These are phyloP conservation scores for Felis catus DNA, from an alignment of 2,113 vertebrate genomes.

Conservation along the genomic window DNA sequence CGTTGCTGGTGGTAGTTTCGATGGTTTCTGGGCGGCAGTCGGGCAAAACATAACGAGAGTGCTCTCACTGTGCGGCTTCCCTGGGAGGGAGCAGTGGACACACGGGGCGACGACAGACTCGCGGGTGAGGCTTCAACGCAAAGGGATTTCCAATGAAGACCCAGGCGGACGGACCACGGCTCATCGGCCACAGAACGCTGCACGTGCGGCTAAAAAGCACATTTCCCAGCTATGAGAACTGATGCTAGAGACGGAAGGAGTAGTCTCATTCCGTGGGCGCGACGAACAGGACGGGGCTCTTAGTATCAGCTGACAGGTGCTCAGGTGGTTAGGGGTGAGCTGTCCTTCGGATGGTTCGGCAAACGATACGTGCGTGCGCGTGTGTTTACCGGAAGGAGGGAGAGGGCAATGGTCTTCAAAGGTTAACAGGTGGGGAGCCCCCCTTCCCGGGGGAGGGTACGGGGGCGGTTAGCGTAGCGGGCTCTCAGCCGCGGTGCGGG, in stretches of 20 bases:
- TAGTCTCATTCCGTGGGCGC: background rate
- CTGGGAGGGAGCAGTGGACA: background rate
- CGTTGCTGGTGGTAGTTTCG: accelerated
- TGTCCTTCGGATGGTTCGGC: background rate
- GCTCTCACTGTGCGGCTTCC: background rate
- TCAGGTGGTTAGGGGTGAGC: background rate
- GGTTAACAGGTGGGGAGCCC: background rate
- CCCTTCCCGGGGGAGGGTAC: no score
- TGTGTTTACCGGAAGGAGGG: background rate
- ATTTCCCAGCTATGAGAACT: background rate
- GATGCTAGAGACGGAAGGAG: no score
- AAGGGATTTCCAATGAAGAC: background rate
- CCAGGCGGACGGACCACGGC: accelerated
- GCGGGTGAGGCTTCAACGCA: accelerated
- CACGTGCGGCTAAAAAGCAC: background rate
- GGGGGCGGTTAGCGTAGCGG: background rate
- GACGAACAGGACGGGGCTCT: background rate
- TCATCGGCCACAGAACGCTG: no score
- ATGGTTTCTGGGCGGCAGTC: no score
- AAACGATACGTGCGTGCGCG: no score
- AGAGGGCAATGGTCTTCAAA: background rate
- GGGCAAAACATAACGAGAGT: background rate
- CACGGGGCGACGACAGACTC: background rate
- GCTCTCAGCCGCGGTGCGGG: background rate
- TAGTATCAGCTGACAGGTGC: no score